Base-by-base conservation (phyloP, 1,140 invertebrate species). In the Physella acuta region DNA sequence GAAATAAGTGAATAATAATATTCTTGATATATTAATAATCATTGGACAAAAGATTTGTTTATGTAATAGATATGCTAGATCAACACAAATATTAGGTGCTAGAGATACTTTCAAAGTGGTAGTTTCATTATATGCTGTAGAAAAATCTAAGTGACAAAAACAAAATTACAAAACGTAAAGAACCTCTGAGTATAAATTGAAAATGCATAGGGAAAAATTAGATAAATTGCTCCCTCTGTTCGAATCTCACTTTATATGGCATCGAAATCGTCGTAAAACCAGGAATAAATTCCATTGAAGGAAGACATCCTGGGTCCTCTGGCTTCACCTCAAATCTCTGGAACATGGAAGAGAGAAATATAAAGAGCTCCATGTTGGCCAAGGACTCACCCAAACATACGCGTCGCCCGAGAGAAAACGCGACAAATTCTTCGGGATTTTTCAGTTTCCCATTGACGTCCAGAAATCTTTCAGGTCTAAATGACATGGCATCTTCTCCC, bases 401-500 rank as follows among this genome's bases (percentile, higher is more conserved):
- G 17, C 53, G 53, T 3, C n/a, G 4, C 33, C 53, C 53, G 2
- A 56, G 28, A 30, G 60, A 56, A 26, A 59, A 49, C 24, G 71
- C 66, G 26, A 72, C 66, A 26, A 69, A 65, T 26, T 72, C 65
- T 24, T 67, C 65, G 8, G 34, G 49, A 8, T 20, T 8, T 37
- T 11, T 34, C 75, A 70, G 51, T n/a, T 70, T 73, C 28, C 71
- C 73, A 37, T 75, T 51, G 4, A 58, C 72, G 56, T 78, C 76
- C 16, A 87, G 65, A 74, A 85, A 87, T 64, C 91, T 82, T 72
- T 91, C 89, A 0, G 91, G 91, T 0, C 88, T 83, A 75, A 92
- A 92, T 31, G 86, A 85, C 51, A 90, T 84, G 0, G 92, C 90
- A 80, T 92, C 88, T 79, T 92, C 88, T 1, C 86, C 85, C 90